A percentile compares a stretch with the other conserved stretches of the same genome.
These are phyloP conservation scores for Dioctria linearis DNA, from an alignment of 2,888 invertebrate genomes.

Conservation along the genomic window DNA sequence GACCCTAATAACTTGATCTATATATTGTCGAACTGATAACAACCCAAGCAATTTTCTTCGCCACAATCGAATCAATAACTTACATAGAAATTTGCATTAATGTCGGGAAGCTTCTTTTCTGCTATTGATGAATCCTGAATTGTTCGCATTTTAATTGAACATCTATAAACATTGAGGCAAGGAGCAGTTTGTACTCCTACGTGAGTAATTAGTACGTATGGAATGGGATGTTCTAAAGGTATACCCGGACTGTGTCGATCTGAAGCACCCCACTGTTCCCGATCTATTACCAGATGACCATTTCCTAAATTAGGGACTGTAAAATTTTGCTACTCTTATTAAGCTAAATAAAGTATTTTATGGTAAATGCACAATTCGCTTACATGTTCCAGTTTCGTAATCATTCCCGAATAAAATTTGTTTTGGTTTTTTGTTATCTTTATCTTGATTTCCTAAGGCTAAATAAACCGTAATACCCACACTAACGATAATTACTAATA, in stretches of 20 bases:
- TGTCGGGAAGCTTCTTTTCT: constrained; percentile 70
- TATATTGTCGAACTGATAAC: not conserved
- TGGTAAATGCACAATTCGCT: constrained; percentile 60
- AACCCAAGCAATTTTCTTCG: not conserved
- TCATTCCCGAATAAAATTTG: constrained; percentile 68
- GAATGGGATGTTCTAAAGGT: constrained; percentile 68
- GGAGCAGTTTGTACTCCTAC: constrained; percentile 70
- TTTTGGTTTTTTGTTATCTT: constrained; percentile 52
- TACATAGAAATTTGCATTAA: constrained; percentile 70
- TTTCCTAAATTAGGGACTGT: constrained; percentile 71
- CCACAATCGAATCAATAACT: constrained; percentile 61
- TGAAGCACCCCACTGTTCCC: constrained; percentile 69
- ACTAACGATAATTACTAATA: constrained; percentile 64
- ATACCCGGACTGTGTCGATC: constrained; percentile 58
- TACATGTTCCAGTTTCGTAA: constrained; percentile 69
- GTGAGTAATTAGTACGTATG: constrained; percentile 73
- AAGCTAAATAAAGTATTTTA: constrained; percentile 11
- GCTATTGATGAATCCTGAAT: constrained; percentile 72
- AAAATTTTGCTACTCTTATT: constrained; percentile 19
- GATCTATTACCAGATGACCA: constrained; percentile 69
- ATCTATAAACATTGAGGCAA: constrained; percentile 70
- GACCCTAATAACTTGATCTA: not conserved
- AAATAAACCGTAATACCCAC: constrained; percentile 65
- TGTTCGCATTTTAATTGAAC: constrained; percentile 71
- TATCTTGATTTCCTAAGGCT: constrained; percentile 61